Conservation (phyloP, 30 jellyfish, hydroid and myxozoan species). For the Pseudorhiza aurosa region DNA sequence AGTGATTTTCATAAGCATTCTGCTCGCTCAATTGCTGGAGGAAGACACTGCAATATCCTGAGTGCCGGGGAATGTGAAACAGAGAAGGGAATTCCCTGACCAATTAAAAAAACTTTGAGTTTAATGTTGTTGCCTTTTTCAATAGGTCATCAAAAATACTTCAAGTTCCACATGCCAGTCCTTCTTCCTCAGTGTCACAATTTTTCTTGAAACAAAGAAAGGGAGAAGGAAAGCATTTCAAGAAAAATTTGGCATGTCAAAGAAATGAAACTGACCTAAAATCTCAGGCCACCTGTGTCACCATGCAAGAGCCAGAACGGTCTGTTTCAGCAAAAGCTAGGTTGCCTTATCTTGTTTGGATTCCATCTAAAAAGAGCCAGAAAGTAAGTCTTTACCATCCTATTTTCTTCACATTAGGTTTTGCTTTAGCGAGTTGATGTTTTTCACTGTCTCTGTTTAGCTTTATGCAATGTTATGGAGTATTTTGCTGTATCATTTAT, state of each 20-base stretch:
- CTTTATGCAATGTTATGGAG: no score
- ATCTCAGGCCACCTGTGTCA: conserved; percentile 12
- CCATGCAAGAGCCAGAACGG: background rate
- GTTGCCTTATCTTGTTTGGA: conserved; percentile 55
- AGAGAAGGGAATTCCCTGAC: background rate
- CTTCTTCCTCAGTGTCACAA: conserved; percentile 49
- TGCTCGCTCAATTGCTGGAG: no score
- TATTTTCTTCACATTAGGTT: no score
- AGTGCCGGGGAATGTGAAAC: background rate
- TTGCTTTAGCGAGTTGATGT: no score
- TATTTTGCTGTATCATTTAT: no score
- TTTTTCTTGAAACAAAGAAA: conserved; percentile 12
- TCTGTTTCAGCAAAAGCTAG: background rate
- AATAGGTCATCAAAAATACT: conserved; percentile 32
- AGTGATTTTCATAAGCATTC: no score
- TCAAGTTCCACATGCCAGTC: conserved; percentile 55
- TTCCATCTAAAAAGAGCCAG: conserved; percentile 52
- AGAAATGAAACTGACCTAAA: background rate
- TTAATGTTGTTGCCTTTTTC: background rate
- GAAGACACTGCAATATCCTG: background rate
- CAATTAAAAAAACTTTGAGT: background rate
- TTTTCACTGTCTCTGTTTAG: no score
- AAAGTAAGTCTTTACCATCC: no score
- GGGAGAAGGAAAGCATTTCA: background rate
- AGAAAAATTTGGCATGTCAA: no score